Evolutionary conservation across 2,888 invertebrate genomes (phyloP).

Genomic region (Pachymerium ferrugineum): DNA sequence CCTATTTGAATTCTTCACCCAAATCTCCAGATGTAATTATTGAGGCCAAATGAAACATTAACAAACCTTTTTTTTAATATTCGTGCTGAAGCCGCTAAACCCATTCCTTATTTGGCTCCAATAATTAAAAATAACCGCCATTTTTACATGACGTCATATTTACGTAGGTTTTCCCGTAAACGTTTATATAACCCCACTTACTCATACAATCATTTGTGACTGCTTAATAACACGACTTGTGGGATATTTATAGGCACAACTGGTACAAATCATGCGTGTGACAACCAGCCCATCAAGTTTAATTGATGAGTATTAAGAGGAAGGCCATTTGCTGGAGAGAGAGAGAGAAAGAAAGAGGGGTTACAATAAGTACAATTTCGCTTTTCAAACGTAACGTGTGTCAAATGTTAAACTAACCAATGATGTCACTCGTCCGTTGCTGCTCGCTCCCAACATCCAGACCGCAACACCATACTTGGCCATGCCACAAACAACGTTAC

Average conservation of each 20-base stretch:
- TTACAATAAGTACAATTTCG: not conserved
- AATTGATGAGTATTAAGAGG: not conserved
- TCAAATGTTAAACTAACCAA: too few species aligned
- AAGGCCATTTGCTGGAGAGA: not conserved
- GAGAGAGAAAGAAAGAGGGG: not conserved
- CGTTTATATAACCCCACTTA: not conserved
- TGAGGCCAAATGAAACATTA: not conserved
- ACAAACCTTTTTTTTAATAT: not conserved
- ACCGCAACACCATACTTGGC: conserved; percentile 18
- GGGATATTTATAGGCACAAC: not conserved
- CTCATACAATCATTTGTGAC: too few species aligned
- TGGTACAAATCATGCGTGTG: conserved; percentile 5
- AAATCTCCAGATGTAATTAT: not conserved
- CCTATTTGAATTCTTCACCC: not conserved
- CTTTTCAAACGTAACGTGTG: too few species aligned
- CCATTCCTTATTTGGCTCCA: not conserved
- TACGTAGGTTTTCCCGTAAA: too few species aligned
- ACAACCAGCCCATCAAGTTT: not conserved
- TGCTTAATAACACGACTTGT: not conserved
- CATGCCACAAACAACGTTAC: conserved; percentile 7
- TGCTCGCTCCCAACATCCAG: not conserved
- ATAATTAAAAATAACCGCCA: not conserved
- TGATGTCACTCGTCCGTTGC: not conserved
- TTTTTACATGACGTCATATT: too few species aligned
- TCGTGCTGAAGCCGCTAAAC: not conserved